Conservation (phyloP, 2,797 vertebrate species). For the Melanogrammus aeglefinus region DNA sequence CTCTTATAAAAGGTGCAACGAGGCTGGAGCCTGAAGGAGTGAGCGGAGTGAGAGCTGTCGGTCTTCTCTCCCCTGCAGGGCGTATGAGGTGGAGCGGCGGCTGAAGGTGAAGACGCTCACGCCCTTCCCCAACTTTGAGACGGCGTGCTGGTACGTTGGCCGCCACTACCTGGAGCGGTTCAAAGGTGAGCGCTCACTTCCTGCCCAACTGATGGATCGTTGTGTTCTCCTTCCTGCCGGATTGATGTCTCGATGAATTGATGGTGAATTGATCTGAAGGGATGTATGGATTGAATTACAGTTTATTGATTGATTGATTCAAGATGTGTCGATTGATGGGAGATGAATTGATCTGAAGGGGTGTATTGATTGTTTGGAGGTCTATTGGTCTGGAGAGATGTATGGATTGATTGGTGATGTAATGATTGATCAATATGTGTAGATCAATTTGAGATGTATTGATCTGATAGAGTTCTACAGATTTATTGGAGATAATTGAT, state of each 20-base stretch:
- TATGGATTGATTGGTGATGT: not conserved
- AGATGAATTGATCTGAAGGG: not conserved
- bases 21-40: not conserved
- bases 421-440: not conserved
- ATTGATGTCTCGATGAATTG: not conserved
- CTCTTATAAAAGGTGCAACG: not conserved
- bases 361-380: not conserved
- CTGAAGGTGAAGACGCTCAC: constrained; percentile 91
- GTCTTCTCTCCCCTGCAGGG: constrained; percentile 71
- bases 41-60: not conserved
- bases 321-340: not conserved
- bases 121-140: constrained; percentile 95
- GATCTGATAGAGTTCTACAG: not conserved
- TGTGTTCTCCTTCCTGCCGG: not conserved
- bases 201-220: constrained; percentile 8
- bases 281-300: not conserved
- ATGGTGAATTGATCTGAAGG: not conserved
- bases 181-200: constrained; percentile 80
- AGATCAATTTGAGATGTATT: not conserved
- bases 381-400: not conserved
- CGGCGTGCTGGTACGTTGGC: constrained; percentile 96
- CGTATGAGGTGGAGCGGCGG: constrained; percentile 93
- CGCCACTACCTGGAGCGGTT: constrained; percentile 90
- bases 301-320: not conserved
- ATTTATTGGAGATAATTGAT: not conserved